Conservation (phyloP, 2,113 vertebrate species). For the Actenoides lindsayi region DNA sequence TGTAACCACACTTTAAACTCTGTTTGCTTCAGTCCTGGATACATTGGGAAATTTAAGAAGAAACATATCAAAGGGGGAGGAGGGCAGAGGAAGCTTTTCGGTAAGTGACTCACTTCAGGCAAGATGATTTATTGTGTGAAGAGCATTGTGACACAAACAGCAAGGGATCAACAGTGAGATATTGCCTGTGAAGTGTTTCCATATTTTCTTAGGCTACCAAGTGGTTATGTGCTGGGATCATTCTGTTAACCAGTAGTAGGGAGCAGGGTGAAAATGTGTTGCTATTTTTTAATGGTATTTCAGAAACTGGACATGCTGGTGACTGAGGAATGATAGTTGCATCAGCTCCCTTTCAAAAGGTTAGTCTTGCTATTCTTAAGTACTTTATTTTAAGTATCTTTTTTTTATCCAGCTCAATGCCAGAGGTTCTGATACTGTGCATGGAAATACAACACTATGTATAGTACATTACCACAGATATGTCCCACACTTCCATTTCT, state of each 20-base stretch:
- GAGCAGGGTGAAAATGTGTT: conserved; percentile 40
- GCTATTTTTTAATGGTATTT: conserved; percentile 68
- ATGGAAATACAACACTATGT: conserved; percentile 29
- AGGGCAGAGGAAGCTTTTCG: background rate
- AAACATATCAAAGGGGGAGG: conserved; percentile 20
- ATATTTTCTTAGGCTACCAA: conserved; percentile 45
- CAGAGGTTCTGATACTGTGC: conserved; percentile 26
- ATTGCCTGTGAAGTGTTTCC: conserved; percentile 15
- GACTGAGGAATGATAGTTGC: conserved; percentile 20
- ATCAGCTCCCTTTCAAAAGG: conserved; percentile 54
- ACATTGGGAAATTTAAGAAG: conserved; percentile 51
- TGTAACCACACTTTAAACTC: conserved; percentile 58
- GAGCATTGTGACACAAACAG: conserved; percentile 46
- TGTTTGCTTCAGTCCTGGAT: conserved; percentile 28
- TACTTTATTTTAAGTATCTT: conserved; percentile 34
- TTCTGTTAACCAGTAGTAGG: conserved; percentile 35
- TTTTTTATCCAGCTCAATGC: background rate
- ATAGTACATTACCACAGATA: conserved; percentile 47
- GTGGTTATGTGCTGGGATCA: conserved; percentile 36
- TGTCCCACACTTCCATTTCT: conserved; percentile 31
- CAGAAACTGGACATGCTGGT: conserved; percentile 34
- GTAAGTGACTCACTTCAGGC: conserved; percentile 56
- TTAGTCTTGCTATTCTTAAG: conserved; percentile 44
- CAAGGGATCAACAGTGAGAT: conserved; percentile 26
- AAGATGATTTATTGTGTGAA: conserved; percentile 64